phyloP scores from a whole-genome alignment of 2,797 vertebrate genomes.

The Falco cherrug region DNA sequence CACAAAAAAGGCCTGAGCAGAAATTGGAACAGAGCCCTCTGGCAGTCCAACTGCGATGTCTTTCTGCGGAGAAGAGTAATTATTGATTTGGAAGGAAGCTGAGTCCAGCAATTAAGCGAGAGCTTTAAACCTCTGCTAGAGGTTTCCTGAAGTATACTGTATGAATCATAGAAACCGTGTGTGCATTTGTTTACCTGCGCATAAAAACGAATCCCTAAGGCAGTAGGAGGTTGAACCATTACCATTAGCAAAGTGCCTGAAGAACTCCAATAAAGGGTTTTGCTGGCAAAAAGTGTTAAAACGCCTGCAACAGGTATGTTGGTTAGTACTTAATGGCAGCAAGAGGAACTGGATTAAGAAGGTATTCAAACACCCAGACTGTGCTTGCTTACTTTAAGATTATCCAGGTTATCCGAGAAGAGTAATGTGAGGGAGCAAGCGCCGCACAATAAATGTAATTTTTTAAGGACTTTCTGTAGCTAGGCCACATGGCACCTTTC shows the following conservation, averaged over 20 bases:
- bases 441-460: background rate
- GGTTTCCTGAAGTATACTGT: background rate
- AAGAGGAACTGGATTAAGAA: background rate
- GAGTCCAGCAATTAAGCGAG: background rate
- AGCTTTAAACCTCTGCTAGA: background rate
- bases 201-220: background rate
- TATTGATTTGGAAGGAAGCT: background rate
- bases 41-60: background rate
- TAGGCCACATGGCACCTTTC: background rate
- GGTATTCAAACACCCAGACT: background rate
- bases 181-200: background rate
- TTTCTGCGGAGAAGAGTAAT: background rate
- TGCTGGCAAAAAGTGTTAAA: background rate
- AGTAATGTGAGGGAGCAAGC: background rate
- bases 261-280: background rate
- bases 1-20: background rate
- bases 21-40: background rate
- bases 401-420: background rate
- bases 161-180: background rate
- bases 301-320: background rate
- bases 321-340: background rate
- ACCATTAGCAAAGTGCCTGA: background rate
- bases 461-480: background rate
- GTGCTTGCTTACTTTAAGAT: background rate
- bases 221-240: background rate